These are phyloP conservation scores for Anas bahamensis DNA, from an alignment of 2,797 vertebrate species.

Conservation along the genomic window DNA sequence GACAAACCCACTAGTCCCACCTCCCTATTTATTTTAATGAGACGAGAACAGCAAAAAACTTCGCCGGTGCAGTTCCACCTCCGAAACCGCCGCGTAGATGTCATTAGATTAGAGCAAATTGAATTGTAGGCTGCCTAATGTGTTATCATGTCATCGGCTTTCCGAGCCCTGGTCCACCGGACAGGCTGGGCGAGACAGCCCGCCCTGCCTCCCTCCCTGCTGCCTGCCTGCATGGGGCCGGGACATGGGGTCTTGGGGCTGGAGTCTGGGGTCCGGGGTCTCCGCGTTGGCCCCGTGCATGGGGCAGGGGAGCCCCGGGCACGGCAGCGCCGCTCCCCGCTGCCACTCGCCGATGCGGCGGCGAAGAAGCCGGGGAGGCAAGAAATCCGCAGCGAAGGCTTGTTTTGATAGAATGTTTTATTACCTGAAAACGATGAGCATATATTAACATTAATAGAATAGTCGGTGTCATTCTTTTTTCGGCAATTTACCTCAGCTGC, in stretches of 20 bases:
- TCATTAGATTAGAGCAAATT: slow-evolving; percentile 65
- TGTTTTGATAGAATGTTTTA: slow-evolving; percentile 81
- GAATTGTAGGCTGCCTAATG: slow-evolving; percentile 68
- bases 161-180: slow-evolving; percentile 36
- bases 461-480: slow-evolving; percentile 78
- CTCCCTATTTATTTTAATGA: slow-evolving; percentile 74
- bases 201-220: not conserved
- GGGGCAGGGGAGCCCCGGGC: slow-evolving; percentile 29
- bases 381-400: slow-evolving; percentile 53
- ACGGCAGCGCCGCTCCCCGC: not conserved
- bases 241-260: not conserved
- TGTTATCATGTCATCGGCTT: slow-evolving; percentile 67
- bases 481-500: slow-evolving; percentile 73
- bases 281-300: not conserved
- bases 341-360: not conserved
- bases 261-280: not conserved
- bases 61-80: slow-evolving; percentile 49
- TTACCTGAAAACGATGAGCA: slow-evolving; percentile 78
- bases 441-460: slow-evolving; percentile 81
- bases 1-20: slow-evolving; percentile 36
- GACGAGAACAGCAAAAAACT: slow-evolving; percentile 61
- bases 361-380: slow-evolving; percentile 28
- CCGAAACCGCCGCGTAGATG: slow-evolving; percentile 42
- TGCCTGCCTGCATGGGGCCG: not conserved
- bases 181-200: slow-evolving; percentile 2